Percentiles rank a stretch among this genome's conserved stretches.
Conservation (phyloP, 2,797 vertebrate species). For the Mormyrops attenuatus region DNA sequence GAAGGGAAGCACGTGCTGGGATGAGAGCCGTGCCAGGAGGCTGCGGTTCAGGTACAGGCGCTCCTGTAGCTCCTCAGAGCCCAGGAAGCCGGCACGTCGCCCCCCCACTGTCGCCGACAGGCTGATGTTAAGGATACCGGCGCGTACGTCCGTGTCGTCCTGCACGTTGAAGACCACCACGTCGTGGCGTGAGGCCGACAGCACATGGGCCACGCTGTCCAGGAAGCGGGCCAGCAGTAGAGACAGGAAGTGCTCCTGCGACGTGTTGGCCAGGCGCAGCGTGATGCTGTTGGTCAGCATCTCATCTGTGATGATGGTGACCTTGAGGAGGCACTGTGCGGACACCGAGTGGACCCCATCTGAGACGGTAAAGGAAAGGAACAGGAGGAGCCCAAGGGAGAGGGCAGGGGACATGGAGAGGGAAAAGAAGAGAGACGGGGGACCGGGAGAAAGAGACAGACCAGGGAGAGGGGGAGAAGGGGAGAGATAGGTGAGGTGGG, state of each 20-base stretch:
- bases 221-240: conserved; percentile 81
- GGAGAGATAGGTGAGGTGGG: neutral
- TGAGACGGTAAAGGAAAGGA: conserved; percentile 37
- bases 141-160: conserved; percentile 79
- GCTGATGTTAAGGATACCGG: conserved; percentile 88
- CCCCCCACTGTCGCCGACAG: conserved; percentile 68
- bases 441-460: neutral
- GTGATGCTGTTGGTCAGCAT: conserved; percentile 97
- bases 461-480: neutral
- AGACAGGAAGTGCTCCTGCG: conserved; percentile 87
- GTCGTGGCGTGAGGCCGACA: conserved; percentile 73
- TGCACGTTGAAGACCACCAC: conserved; percentile 90
- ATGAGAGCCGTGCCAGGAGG: conserved; percentile 76
- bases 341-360: conserved; percentile 83
- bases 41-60: conserved; percentile 89
- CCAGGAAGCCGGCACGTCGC: conserved; percentile 59
- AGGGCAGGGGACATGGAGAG: neutral
- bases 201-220: conserved; percentile 79
- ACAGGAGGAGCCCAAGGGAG: neutral
- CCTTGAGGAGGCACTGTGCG: conserved; percentile 84
- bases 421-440: neutral
- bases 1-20: conserved; percentile 87
- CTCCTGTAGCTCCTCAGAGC: conserved; percentile 91
- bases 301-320: conserved; percentile 90
- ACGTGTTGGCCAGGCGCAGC: conserved; percentile 82